Percentiles rank a stretch among this genome's conserved stretches.
These are phyloP conservation scores for Malacosoma neustria DNA, from an alignment of 2,888 invertebrate species.

Conservation along the genomic window DNA sequence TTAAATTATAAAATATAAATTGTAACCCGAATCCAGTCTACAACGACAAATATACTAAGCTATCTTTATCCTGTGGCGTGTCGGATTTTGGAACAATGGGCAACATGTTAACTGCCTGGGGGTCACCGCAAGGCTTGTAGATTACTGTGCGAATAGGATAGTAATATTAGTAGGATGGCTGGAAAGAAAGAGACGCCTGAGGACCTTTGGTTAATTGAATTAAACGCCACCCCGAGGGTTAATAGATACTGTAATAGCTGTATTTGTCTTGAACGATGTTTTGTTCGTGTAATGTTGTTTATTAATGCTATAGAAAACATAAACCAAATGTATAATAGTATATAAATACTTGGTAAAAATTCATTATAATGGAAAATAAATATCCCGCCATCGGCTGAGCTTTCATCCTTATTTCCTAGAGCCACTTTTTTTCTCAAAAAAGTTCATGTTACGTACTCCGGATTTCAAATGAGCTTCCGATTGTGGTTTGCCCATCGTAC, in stretches of 20 bases:
- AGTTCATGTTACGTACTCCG: too few species aligned
- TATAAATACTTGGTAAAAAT: too few species aligned
- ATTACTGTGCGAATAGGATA: conserved; percentile 19
- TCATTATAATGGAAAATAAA: too few species aligned
- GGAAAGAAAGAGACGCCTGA: conserved; percentile 15
- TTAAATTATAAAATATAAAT: too few species aligned
- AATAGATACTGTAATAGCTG: conserved; percentile 34
- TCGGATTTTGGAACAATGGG: conserved; percentile 46
- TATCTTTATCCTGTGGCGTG: conserved; percentile 19
- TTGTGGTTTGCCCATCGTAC: too few species aligned
- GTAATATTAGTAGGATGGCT: not conserved
- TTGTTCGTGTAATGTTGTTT: conserved; percentile 20
- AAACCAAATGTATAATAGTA: too few species aligned
- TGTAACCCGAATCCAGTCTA: too few species aligned
- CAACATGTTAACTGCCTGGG: conserved; percentile 51
- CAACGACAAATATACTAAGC: conserved; percentile 11
- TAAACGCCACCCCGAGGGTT: conserved; percentile 31
- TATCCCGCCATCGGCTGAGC: too few species aligned
- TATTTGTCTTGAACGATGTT: conserved; percentile 11
- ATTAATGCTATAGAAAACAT: conserved; percentile 12
- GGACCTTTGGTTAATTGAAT: conserved; percentile 37
- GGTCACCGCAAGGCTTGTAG: conserved; percentile 38
- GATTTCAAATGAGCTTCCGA: too few species aligned
- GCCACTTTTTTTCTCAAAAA: too few species aligned
- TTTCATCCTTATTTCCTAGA: too few species aligned